Evolutionary conservation across 2,113 vertebrate species (phyloP).

Genomic region (Siphamia tubifer): DNA sequence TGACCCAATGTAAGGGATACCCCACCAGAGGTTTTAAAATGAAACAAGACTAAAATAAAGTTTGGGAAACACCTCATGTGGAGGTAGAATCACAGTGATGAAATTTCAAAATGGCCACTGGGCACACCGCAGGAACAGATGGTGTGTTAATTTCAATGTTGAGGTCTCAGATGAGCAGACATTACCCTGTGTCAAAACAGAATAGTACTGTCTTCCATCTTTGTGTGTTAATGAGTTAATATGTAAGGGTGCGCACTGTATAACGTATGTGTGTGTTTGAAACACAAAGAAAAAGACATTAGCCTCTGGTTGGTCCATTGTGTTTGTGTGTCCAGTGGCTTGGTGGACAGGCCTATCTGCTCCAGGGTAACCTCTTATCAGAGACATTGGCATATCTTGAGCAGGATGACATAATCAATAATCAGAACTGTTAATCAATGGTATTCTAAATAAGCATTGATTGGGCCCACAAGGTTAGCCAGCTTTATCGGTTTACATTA

Average conservation of each 20-base stretch:
- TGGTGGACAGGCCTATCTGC: constrained; percentile 59
- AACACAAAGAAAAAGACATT: not conserved
- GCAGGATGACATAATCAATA: constrained; percentile 82
- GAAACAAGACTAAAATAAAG: not conserved
- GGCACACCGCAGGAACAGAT: constrained; percentile 63
- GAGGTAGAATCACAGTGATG: constrained; percentile 3
- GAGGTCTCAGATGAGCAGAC: constrained; percentile 56
- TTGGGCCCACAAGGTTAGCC: constrained; percentile 80
- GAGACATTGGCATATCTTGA: constrained; percentile 78
- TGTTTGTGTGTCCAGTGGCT: constrained; percentile 19
- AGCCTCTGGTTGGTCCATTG: not conserved
- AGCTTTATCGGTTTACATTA: constrained; percentile 83
- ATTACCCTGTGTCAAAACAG: constrained; percentile 50
- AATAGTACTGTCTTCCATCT: constrained; percentile 17
- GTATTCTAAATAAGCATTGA: constrained; percentile 85
- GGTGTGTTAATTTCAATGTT: constrained; percentile 63
- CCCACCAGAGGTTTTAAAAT: too few relatives aligned
- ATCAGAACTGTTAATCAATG: constrained; percentile 86
- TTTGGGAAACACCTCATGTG: not conserved
- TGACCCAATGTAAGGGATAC: not conserved
- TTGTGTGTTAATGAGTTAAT: constrained; percentile 30
- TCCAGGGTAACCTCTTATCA: constrained; percentile 76
- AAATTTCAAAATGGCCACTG: constrained; percentile 48
- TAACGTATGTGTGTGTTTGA: not conserved
- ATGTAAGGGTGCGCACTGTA: not conserved